phyloP scores from a whole-genome alignment of 2,797 vertebrate genomes.

The Eulemur albifrons region DNA sequence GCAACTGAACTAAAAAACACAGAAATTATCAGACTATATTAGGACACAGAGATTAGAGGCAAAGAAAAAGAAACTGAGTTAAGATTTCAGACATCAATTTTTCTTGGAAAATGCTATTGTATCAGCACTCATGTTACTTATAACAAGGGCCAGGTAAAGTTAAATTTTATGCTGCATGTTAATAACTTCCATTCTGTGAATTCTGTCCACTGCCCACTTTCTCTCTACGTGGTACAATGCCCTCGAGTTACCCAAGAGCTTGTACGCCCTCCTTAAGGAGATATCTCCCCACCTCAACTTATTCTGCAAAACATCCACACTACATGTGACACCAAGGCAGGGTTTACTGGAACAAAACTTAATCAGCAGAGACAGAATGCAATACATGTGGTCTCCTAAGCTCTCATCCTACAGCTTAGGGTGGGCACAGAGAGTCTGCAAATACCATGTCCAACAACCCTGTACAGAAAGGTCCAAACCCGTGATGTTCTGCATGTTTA shows the following conservation, averaged over 20 bases:
- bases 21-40: not conserved
- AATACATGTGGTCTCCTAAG: rapidly evolving
- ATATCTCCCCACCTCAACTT: not conserved
- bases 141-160: not conserved
- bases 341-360: not conserved
- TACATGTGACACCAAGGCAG: rapidly evolving
- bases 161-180: not conserved
- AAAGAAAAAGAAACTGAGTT: not conserved
- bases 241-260: not conserved
- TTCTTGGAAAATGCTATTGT: not conserved
- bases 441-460: not conserved
- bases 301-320: not conserved
- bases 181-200: not conserved
- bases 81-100: not conserved
- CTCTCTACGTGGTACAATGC: not conserved
- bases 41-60: not conserved
- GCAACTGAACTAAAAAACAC: not conserved
- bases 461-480: not conserved
- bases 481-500: not conserved
- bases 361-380: not conserved
- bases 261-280: not conserved
- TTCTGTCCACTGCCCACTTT: not conserved
- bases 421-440: not conserved
- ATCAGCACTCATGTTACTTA: not conserved
- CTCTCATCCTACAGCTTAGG: not conserved